Evolutionary conservation across 2,888 invertebrate species (phyloP).

Genomic region (Acronicta aceris): DNA sequence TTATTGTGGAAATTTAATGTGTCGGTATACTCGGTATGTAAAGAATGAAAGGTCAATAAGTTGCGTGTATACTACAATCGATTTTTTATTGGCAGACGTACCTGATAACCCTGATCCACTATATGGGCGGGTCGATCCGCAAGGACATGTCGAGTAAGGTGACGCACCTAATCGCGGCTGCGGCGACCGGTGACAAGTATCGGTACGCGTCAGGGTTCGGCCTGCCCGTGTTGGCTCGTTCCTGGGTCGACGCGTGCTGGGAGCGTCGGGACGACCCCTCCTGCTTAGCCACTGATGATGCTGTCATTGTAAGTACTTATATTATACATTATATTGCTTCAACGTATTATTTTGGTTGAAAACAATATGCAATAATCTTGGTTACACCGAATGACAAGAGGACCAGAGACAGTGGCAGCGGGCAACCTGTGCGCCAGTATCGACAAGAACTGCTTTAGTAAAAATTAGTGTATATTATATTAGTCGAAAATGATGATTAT

Average conservation of each 20-base stretch:
- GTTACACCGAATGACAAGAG: no score
- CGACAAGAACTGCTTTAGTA: no score
- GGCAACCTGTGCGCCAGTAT: no score
- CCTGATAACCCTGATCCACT: conserved; percentile 96
- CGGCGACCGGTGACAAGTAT: conserved; percentile 97
- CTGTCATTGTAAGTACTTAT: conserved; percentile 89
- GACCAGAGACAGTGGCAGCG: no score
- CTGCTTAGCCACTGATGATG: conserved; percentile 92
- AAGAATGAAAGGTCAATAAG: conserved; percentile 14
- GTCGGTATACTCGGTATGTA: no score
- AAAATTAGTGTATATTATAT: no score
- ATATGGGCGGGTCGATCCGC: conserved; percentile 98
- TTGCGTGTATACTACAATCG: conserved; percentile 6
- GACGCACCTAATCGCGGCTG: conserved; percentile 97
- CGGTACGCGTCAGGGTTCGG: conserved; percentile 97
- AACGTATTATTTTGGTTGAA: neutral
- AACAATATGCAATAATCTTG: neutral
- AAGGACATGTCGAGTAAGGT: conserved; percentile 96
- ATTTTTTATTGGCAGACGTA: conserved; percentile 91
- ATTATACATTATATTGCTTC: neutral
- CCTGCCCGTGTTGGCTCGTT: conserved; percentile 95
- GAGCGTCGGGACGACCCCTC: conserved; percentile 92
- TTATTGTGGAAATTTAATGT: no score
- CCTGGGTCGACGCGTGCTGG: conserved; percentile 97
- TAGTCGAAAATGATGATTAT: no score